Conservation (phyloP, 64 coral and sea anemone species). For the Pocillopora verrucosa region DNA sequence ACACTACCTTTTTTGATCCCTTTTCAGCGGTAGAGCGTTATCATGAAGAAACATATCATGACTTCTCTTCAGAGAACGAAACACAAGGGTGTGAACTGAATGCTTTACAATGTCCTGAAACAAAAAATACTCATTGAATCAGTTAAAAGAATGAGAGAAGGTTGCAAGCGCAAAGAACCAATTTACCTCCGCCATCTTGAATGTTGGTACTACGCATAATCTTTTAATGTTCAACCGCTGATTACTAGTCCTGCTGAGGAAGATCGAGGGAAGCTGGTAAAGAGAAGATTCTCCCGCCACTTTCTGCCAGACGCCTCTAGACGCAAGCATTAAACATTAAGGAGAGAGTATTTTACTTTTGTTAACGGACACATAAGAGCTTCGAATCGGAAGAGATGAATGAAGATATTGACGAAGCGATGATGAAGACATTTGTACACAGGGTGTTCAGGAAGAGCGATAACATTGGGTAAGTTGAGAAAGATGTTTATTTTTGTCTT, state of each 20-base stretch:
- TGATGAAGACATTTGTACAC: slow-evolving; percentile 64
- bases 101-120: slow-evolving; percentile 97
- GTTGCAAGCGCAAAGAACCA: background rate
- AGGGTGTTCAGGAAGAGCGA: slow-evolving; percentile 64
- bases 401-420: slow-evolving; percentile 37
- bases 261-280: background rate
- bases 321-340: no score
- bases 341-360: no score
- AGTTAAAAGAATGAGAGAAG: background rate
- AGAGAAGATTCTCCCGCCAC: background rate
- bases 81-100: slow-evolving; percentile 98
- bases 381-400: background rate
- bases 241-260: background rate
- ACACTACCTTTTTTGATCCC: slow-evolving; percentile 72
- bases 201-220: background rate
- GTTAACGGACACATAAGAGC: no score
- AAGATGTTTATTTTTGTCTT: background rate
- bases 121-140: background rate
- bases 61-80: slow-evolving; percentile 96
- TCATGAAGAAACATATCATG: slow-evolving; percentile 99
- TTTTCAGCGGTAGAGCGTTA: slow-evolving; percentile 75
- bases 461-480: slow-evolving; percentile 61
- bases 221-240: background rate
- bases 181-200: slow-evolving; percentile 32
- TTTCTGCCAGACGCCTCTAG: background rate